Conservation (phyloP, 2,113 vertebrate species). For the Equus przewalskii region DNA sequence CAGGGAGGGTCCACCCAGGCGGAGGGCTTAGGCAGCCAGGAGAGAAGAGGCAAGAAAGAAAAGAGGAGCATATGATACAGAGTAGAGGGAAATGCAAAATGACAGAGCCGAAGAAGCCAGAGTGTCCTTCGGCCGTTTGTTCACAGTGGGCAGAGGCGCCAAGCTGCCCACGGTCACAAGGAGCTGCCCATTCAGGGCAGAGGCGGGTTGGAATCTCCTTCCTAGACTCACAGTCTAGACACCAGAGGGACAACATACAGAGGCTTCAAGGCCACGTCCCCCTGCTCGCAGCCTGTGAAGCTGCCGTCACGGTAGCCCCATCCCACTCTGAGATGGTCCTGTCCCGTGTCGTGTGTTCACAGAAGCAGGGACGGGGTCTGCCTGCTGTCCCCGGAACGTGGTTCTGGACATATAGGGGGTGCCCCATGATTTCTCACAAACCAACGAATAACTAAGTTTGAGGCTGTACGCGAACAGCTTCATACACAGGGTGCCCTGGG, state of each 20-base stretch:
- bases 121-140: background rate
- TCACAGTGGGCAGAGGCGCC: no score
- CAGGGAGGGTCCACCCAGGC: background rate
- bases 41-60: background rate
- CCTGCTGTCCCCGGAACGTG: background rate
- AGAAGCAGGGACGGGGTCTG: background rate
- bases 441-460: background rate
- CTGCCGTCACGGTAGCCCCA: background rate
- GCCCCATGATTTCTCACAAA: background rate
- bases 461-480: background rate
- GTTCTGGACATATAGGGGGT: background rate
- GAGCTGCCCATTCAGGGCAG: background rate
- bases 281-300: no score
- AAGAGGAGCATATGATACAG: background rate
- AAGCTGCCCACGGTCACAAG: background rate
- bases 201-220: background rate
- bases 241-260: background rate
- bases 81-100: background rate
- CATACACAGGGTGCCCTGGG: no score
- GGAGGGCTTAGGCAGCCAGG: fast-evolving
- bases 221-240: background rate
- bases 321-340: background rate
- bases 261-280: fast-evolving
- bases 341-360: background rate
- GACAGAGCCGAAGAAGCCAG: background rate